Base-by-base conservation (phyloP, 2,113 vertebrate species). In the Rhea pennata region DNA sequence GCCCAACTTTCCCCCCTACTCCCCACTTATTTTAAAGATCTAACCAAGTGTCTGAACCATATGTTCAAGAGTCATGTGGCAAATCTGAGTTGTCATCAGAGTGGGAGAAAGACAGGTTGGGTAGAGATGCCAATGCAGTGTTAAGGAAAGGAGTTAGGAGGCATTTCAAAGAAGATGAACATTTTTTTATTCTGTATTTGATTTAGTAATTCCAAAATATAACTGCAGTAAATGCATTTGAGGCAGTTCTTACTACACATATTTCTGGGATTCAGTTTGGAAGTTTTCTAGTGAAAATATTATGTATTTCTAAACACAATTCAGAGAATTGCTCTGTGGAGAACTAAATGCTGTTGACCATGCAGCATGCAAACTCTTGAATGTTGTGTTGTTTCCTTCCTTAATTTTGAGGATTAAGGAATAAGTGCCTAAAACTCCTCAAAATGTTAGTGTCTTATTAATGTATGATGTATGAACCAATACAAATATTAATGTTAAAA, bases 331-430 rank as follows among this genome's bases (percentile, higher is more conserved):
- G 72, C 11, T 39, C 48, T 4, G 3, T n/a, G 61, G 62, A 76
- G 36, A 44, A 50, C 6, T 58, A 19, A 10, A 39, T 19, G 16
- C 31, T 75, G 51, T 48, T 67, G 36, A 19, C 20, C 51, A 15
- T 9, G 39, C 59, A 17, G 48, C 23, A 17, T 14, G 15, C 10
- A 23, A 2, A 31, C 48, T 54, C 46, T 67, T 74, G 66, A 64
- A 86, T 5, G 5, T 8, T 15, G 9, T 0, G 1, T 21, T 72
- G 20, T 76, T 84, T 77, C 44, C 77, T 20, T 9, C 36, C 12
- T 84, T 56, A 67, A 44, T 82, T 90, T 84, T 81, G 74, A 82
- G 62, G 56, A 59, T 92, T 94, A 95, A 84, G 21, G 53, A 78
- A 53, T 79, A 73, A 19, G 58, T 73, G 54, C 69, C 31, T 65